Conservation (phyloP, 1,140 invertebrate genomes). For the Danaus melanippus region DNA sequence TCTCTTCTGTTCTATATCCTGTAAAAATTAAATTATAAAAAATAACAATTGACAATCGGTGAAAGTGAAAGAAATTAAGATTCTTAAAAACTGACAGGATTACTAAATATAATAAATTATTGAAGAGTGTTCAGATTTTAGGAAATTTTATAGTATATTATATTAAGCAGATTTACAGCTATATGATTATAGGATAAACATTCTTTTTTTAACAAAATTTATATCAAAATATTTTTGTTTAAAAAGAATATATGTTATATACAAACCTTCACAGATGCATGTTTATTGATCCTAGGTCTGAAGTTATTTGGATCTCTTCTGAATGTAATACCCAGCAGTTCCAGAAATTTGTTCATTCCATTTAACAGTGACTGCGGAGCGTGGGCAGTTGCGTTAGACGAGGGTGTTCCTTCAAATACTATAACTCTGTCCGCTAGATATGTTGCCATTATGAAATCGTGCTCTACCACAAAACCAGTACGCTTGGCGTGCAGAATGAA, state of each 20-base stretch:
- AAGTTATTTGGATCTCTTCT: conserved; percentile 99
- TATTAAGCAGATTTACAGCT: too few species aligned
- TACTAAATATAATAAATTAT: too few species aligned
- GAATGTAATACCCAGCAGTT: conserved; percentile 98
- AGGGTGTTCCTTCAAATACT: conserved; percentile 97
- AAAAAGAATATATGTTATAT: background rate
- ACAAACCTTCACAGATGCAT: conserved; percentile 91
- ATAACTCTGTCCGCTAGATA: conserved; percentile 99
- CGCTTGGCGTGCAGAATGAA: conserved; percentile 99
- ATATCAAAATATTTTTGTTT: too few species aligned
- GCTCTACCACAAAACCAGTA: conserved; percentile 99
- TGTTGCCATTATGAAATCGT: conserved; percentile 99
- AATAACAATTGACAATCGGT: too few species aligned
- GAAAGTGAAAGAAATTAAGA: too few species aligned
- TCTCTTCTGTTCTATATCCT: conserved; percentile 97
- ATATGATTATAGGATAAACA: too few species aligned
- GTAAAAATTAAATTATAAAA: conserved; percentile 48
- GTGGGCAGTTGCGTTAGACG: conserved; percentile 89
- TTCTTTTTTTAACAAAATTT: too few species aligned
- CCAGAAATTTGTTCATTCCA: conserved; percentile 98
- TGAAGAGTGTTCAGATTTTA: too few species aligned
- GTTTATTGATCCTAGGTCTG: conserved; percentile 98
- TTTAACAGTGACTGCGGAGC: conserved; percentile 94
- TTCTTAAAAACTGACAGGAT: too few species aligned
- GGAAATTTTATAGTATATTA: too few species aligned